Evolutionary conservation across 1,140 invertebrate species (phyloP).

Genomic region (Lasioglossum baleicum): DNA sequence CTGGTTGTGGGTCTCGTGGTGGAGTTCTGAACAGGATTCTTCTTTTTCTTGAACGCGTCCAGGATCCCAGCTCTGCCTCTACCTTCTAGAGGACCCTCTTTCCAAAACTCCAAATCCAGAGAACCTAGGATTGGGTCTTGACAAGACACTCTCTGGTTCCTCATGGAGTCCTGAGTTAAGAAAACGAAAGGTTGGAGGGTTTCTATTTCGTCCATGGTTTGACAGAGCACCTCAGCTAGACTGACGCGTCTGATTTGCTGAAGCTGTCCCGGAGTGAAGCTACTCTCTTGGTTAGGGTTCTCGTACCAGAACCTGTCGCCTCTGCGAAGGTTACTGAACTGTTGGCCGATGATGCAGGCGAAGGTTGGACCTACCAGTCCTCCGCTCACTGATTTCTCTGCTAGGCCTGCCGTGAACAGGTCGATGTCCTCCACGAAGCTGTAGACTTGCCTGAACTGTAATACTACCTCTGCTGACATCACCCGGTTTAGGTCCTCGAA

Average conservation of each 20-base stretch:
- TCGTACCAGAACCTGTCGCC: constrained; percentile 97
- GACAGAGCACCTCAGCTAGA: constrained; percentile 92
- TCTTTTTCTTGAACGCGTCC: constrained; percentile 1
- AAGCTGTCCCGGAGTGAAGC: constrained; percentile 91
- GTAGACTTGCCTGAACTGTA: constrained; percentile 85
- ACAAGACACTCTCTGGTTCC: constrained; percentile 85
- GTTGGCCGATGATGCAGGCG: constrained; percentile 96
- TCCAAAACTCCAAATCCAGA: constrained; percentile 84
- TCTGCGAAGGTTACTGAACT: constrained; percentile 92
- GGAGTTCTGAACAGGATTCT: background rate
- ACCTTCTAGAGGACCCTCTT: constrained; percentile 64
- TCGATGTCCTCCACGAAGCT: constrained; percentile 92
- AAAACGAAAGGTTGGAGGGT: constrained; percentile 89
- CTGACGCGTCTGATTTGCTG: constrained; percentile 90
- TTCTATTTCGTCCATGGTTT: constrained; percentile 88
- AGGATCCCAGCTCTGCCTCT: background rate
- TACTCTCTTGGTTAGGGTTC: constrained; percentile 86
- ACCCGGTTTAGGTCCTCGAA: constrained; percentile 89
- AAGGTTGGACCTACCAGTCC: constrained; percentile 97
- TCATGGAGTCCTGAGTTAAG: constrained; percentile 82
- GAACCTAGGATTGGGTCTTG: constrained; percentile 85
- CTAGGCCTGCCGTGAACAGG: constrained; percentile 93
- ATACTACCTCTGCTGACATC: constrained; percentile 84
- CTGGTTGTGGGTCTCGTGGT: background rate
- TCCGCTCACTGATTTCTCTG: constrained; percentile 89